phyloP scores from a whole-genome alignment of 2,888 invertebrate genomes.

The Bellardia bayeri region DNA sequence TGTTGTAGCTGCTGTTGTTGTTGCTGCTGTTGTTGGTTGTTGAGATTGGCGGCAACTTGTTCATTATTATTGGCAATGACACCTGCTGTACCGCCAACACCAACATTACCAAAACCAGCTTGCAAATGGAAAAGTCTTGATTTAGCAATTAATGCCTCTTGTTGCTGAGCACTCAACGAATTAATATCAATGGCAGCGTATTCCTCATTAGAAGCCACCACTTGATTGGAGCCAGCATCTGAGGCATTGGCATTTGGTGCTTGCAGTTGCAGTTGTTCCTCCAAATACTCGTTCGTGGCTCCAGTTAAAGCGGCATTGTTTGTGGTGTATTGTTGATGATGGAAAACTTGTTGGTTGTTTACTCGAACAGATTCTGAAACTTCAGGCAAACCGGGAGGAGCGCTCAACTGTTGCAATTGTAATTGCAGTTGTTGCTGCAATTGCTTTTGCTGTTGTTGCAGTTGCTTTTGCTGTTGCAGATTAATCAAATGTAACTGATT shows the following conservation, averaged over 20 bases:
- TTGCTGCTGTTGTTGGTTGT: slow-evolving; percentile 67
- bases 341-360: slow-evolving; percentile 84
- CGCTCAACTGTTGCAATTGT: slow-evolving; percentile 83
- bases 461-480: slow-evolving; percentile 80
- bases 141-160: slow-evolving; percentile 84
- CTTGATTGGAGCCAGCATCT: slow-evolving; percentile 69
- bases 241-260: slow-evolving; percentile 72
- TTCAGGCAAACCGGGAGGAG: slow-evolving; percentile 86
- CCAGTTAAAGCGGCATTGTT: slow-evolving; percentile 74
- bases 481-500: slow-evolving; percentile 82
- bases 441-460: slow-evolving; percentile 82
- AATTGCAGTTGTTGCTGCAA: slow-evolving; percentile 84
- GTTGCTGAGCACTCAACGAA: slow-evolving; percentile 83
- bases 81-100: slow-evolving; percentile 17
- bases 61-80: slow-evolving; percentile 72
- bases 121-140: slow-evolving; percentile 83
- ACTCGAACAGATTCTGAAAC: slow-evolving; percentile 87
- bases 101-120: slow-evolving; percentile 81
- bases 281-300: slow-evolving; percentile 79
- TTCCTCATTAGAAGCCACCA: slow-evolving; percentile 78
- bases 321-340: slow-evolving; percentile 80
- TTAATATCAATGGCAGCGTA: slow-evolving; percentile 83
- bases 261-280: slow-evolving; percentile 80
- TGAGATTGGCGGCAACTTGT: slow-evolving; percentile 41
- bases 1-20: slow-evolving; percentile 74